A percentile compares a stretch with the other conserved stretches of the same genome.
These are phyloP conservation scores for Pachyrhynchus sulphureomaculatus DNA, from an alignment of 1,140 invertebrate species.

Conservation along the genomic window DNA sequence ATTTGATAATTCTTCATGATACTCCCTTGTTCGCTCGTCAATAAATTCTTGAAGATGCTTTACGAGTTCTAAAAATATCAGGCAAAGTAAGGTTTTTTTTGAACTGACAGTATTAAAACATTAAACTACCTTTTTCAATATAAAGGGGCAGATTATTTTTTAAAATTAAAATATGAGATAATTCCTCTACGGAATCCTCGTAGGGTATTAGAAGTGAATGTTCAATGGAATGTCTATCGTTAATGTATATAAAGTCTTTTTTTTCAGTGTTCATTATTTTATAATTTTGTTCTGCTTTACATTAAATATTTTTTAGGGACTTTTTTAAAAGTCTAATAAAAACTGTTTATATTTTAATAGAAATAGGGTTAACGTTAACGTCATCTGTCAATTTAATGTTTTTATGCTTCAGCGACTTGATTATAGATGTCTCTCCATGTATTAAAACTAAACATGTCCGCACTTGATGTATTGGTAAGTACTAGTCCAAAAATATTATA, in stretches of 20 bases:
- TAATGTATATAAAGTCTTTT: conserved; percentile 21
- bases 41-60: conserved; percentile 51
- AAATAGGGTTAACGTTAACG: too few relatives aligned
- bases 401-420: too few relatives aligned
- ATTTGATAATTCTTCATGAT: conserved; percentile 55
- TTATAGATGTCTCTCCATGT: too few relatives aligned
- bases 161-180: conserved; percentile 50
- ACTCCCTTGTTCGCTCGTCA: conserved; percentile 55
- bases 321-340: too few relatives aligned
- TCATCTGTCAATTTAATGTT: too few relatives aligned
- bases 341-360: too few relatives aligned
- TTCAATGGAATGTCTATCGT: conserved; percentile 20
- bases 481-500: too few relatives aligned
- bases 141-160: conserved; percentile 54
- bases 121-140: conserved; percentile 50
- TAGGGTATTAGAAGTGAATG: conserved; percentile 44
- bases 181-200: conserved; percentile 49
- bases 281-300: too few relatives aligned
- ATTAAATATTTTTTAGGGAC: too few relatives aligned
- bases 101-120: not conserved
- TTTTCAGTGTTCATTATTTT: conserved; percentile 5
- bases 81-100: too few relatives aligned
- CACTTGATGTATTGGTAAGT: too few relatives aligned
- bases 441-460: too few relatives aligned
- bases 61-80: conserved; percentile 48